These are phyloP conservation scores for Drosophila teissieri DNA, from an alignment of 1,140 invertebrate species.

Conservation along the genomic window DNA sequence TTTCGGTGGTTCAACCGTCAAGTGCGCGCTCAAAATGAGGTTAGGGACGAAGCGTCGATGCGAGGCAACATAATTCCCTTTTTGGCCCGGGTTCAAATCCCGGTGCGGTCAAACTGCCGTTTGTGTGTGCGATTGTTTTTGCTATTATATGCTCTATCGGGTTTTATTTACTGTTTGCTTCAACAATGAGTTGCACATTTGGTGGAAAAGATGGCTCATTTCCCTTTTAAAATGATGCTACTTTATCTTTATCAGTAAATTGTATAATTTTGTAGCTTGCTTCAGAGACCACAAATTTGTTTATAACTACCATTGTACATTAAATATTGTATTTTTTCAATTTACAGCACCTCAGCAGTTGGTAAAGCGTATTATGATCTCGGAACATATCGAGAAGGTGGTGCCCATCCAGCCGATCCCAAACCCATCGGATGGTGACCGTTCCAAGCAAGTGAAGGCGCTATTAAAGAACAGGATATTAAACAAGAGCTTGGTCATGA, in stretches of 20 bases:
- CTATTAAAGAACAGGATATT: conserved; percentile 64
- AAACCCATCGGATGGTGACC: background rate
- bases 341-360: conserved; percentile 9
- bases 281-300: no score
- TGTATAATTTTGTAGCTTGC: no score
- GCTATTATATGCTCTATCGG: background rate
- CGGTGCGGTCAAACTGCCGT: conserved; percentile 14
- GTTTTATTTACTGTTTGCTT: conserved; percentile 7
- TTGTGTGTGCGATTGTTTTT: conserved; percentile 5
- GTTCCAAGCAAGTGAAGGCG: conserved; percentile 59
- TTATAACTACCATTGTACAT: no score
- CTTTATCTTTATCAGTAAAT: background rate
- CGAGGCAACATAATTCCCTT: conserved; percentile 1
- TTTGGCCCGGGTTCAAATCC: conserved; percentile 63
- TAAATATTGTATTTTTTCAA: background rate
- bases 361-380: conserved; percentile 24
- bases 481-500: conserved; percentile 31
- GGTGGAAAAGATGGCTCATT: no score
- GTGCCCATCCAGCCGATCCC: conserved; percentile 1
- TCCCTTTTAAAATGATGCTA: background rate
- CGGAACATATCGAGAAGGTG: conserved; percentile 29
- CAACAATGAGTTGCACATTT: background rate
- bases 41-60: conserved; percentile 12
- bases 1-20: conserved; percentile 56
- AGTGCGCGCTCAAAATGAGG: conserved; percentile 31